Conservation (phyloP, 2,888 invertebrate genomes). For the Caenorhabditis imperialis region DNA sequence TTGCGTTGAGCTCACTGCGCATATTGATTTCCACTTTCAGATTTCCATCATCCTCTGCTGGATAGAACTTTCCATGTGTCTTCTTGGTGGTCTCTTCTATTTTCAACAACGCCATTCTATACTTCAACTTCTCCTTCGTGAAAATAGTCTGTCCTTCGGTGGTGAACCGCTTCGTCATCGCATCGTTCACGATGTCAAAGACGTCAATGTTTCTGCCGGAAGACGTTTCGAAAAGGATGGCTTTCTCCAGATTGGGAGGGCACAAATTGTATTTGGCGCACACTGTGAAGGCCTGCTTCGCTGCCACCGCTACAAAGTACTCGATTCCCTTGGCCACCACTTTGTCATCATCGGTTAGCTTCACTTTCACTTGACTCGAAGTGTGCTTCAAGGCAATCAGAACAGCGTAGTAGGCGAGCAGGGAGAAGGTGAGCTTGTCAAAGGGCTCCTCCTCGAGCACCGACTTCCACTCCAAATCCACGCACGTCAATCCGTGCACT, state of each 20-base stretch:
- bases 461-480: constrained; percentile 37
- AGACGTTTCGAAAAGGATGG: constrained; percentile 7
- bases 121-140: constrained; percentile 17
- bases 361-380: constrained; percentile 14
- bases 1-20: not conserved
- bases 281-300: constrained; percentile 19
- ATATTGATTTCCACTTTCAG: constrained; percentile 16
- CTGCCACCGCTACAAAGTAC: not conserved
- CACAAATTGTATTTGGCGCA: constrained; percentile 37
- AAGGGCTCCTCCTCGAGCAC: constrained; percentile 24
- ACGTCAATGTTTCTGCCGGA: constrained; percentile 4
- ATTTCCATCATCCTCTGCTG: constrained; percentile 20
- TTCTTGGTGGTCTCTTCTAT: not conserved
- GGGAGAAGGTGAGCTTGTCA: not conserved
- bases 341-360: constrained; percentile 2
- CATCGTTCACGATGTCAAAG: constrained; percentile 23
- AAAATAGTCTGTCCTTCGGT: constrained; percentile 7
- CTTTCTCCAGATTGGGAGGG: constrained; percentile 14
- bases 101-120: not conserved
- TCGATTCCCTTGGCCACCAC: constrained; percentile 11
- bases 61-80: constrained; percentile 26
- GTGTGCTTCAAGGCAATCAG: constrained; percentile 11
- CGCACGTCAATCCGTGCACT: constrained; percentile 24
- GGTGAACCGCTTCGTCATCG: constrained; percentile 15
- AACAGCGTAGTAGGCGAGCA: constrained; percentile 32